Conservation (phyloP, 37 sponge, comb jelly and placozoan genomes). For the Oscarella lobularis region DNA sequence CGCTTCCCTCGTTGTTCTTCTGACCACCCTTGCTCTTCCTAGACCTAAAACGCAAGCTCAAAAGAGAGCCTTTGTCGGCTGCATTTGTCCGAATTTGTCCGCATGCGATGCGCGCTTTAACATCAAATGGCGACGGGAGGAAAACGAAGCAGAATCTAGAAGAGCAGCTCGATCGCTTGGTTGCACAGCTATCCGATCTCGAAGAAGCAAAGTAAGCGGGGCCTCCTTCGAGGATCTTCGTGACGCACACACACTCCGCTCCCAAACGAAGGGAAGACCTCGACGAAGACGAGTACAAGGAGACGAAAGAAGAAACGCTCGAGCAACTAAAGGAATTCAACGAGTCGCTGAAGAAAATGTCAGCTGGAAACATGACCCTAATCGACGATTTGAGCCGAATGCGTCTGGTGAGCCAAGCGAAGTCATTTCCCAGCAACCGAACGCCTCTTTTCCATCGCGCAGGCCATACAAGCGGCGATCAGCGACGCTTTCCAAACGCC, state of each 20-base stretch:
- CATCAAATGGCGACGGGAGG: too few species aligned
- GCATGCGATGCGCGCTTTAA: too few species aligned
- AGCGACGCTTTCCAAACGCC: slow-evolving; percentile 98
- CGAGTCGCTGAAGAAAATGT: slow-evolving; percentile 66
- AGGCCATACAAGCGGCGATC: slow-evolving; percentile 96
- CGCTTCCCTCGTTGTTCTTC: too few species aligned
- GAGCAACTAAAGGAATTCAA: slow-evolving; percentile 93
- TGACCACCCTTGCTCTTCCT: too few species aligned
- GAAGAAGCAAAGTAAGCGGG: slow-evolving; percentile 89
- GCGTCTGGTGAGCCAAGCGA: slow-evolving; percentile 52
- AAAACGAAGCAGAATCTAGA: too few species aligned
- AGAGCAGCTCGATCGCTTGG: slow-evolving; percentile 93
- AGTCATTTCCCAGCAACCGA: neutral
- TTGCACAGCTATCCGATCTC: slow-evolving; percentile 83
- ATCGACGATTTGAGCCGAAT: slow-evolving; percentile 70
- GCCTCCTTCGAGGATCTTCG: neutral
- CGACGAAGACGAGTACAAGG: slow-evolving; percentile 86
- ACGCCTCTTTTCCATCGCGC: neutral
- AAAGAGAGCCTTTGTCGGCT: too few species aligned
- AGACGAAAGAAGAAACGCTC: slow-evolving; percentile 75
- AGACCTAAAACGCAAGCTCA: too few species aligned
- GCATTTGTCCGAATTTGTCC: too few species aligned
- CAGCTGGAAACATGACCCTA: slow-evolving; percentile 76
- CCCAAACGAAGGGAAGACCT: slow-evolving; percentile 60
- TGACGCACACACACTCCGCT: neutral